Base-by-base conservation (phyloP, 2,888 invertebrate genomes). In the Hedya salicella region DNA sequence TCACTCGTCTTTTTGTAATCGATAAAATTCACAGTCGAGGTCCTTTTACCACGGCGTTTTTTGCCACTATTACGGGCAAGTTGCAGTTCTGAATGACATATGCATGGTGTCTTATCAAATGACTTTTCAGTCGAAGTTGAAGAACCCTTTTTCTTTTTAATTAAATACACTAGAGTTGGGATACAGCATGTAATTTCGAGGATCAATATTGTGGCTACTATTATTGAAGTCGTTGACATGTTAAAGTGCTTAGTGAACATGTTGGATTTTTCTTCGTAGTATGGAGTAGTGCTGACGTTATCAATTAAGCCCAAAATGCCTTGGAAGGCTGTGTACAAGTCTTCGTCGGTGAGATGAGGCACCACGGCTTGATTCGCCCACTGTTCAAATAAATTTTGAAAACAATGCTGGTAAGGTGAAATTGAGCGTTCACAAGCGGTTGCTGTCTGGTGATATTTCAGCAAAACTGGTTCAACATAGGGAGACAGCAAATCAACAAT, bases 331-430 rank as follows among this genome's bases (percentile, higher is more conserved):
- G 94, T 85, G 73, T 95, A 95, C 72, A 95, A 90, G 66, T 92
- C 88, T 6, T 94, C 94, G 72, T 95, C 95, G 54, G 88, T 87
- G 16, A 95, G 85, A 75, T 93, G 94, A 0, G 93, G 93, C 8
- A 89, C 72, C 2, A 94, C 85, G 17, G 91, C 86, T n/a, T 78
- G 75, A 17, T 80, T 74, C 1, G 95, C 81, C 94, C 95, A 95
- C 0, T 80, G 71, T 69, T 92, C 93, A 95, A 91, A 66, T 89
- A 88, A 14, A 83, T 80, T 25, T 94, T 92, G 75, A 94, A 95
- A 16, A 83, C 80, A 0, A 77, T 72, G 72, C 16, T 83, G 80
- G n/a, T 78, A 75, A 13, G 84, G 79, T 11, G 85, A 83, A 56
- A 80, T 86, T 1, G 80, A 79, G 19, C 77, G 71, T 32, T 94